Conservation (phyloP, 1,140 invertebrate species). For the Ladona fulva region DNA sequence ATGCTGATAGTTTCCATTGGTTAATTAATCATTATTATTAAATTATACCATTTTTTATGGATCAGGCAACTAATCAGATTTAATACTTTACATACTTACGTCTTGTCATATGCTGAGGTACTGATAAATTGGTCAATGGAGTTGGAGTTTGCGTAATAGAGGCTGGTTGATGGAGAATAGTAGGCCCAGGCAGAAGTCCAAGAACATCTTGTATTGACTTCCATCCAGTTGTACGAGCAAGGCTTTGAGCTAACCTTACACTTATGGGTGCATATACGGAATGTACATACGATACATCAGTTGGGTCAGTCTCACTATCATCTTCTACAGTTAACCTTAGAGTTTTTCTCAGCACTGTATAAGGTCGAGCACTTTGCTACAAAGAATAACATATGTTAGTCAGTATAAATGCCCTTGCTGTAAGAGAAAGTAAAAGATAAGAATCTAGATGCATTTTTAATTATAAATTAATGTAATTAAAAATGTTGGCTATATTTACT, state of each 20-base stretch:
- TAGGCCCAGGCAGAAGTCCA: constrained; percentile 52
- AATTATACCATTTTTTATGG: too few species aligned
- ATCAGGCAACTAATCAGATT: too few species aligned
- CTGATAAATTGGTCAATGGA: background rate
- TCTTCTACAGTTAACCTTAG: constrained; percentile 80
- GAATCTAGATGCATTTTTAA: too few species aligned
- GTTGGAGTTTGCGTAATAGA: background rate
- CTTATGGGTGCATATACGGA: constrained; percentile 92
- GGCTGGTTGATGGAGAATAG: constrained; percentile 27
- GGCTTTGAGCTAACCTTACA: constrained; percentile 74
- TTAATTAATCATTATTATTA: too few species aligned
- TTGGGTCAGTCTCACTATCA: constrained; percentile 70
- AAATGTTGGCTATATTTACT: too few species aligned
- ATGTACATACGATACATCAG: constrained; percentile 88
- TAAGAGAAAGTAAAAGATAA: too few species aligned
- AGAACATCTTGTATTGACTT: constrained; percentile 57
- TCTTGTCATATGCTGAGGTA: background rate
- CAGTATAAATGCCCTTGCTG: too few species aligned
- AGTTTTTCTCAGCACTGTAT: constrained; percentile 44
- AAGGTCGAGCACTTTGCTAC: constrained; percentile 30
- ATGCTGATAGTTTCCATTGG: too few species aligned
- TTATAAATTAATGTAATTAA: too few species aligned
- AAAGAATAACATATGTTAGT: too few species aligned
- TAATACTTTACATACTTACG: too few species aligned
- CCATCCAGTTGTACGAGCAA: constrained; percentile 78